Evolutionary conservation across 2,888 invertebrate genomes (phyloP), one percentile per base, ranked within the genome.

Genomic region (Pseudolycoriella hygida): DNA sequence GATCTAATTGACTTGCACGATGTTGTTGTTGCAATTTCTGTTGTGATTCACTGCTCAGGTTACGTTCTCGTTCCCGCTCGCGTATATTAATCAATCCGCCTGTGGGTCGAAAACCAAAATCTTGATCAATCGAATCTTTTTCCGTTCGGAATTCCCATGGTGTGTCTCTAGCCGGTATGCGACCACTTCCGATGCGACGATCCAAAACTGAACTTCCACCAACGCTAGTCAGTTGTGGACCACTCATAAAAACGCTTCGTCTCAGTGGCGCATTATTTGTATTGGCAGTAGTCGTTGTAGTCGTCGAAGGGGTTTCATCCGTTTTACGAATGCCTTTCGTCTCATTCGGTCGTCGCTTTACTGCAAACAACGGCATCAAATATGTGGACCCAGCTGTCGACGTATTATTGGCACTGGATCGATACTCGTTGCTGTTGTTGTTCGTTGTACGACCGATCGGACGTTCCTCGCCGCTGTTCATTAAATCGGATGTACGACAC

Each of bases 181-280:
- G 77, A 0, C 90, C 89, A 54, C 88, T 88, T 4, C 89, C 89
- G 56, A 89, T 87, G 40, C 88, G 78, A 15, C 77, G 67, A 46
- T 64, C 20, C 10, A 5, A 15, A 14, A 10, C n/a, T 4, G 25
- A 25, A 20, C 8, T 14, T 15, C 3, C 14, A 25, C 25, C 25
- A 20, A 3, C n/a, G 3, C 14, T 19, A 2, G 19, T 40, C 19
- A 18, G 19, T 40, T 34, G 34, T 14, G 34, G 34, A 3, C 34
- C 34, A 14, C n/a, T 14, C 34, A 34, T 34, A 12, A 34, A 34
- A 10, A 34, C 39, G 15, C 39, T 17, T 6, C 39, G 15, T 15
- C 39, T 10, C 17, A 10, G 3, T 14, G 15, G 10, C 4, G 25
- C 25, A 25, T 25, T 25, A 25, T 25, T 25, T 4, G 25, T 8